A percentile compares a stretch with the other conserved stretches of the same genome.
Conservation (phyloP, 2,888 invertebrate genomes). For the Adineta ricciae region DNA sequence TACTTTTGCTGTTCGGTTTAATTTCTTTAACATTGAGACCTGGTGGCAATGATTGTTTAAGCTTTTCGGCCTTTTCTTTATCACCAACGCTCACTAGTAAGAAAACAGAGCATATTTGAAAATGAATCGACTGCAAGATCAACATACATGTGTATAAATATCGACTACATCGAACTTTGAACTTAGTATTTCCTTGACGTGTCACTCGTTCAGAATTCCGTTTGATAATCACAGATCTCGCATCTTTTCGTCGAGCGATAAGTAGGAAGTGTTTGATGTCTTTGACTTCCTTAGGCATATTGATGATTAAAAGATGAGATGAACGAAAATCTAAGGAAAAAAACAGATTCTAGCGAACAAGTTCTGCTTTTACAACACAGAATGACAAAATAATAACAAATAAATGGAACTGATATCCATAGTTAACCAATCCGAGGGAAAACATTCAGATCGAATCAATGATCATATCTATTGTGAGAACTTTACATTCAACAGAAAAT, state of each 20-base stretch:
- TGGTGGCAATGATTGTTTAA: slow-evolving; percentile 93
- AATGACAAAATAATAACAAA: background rate
- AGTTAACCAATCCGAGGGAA: background rate
- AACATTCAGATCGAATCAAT: background rate
- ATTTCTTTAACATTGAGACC: slow-evolving; percentile 40
- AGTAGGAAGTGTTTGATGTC: slow-evolving; percentile 98
- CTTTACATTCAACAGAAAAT: no score
- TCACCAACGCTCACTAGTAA: slow-evolving; percentile 53
- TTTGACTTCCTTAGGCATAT: slow-evolving; percentile 85
- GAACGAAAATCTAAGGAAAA: slow-evolving; percentile 17
- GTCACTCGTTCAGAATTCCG: background rate
- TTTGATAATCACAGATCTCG: slow-evolving; percentile 52
- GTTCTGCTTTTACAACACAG: background rate
- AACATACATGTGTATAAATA: slow-evolving; percentile 95
- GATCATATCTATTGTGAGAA: no score
- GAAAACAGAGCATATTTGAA: background rate
- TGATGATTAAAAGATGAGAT: background rate
- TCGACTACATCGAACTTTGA: slow-evolving; percentile 93
- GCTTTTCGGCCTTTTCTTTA: slow-evolving; percentile 96
- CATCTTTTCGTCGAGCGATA: slow-evolving; percentile 93
- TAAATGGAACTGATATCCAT: background rate
- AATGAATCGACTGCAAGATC: background rate
- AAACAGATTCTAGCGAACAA: background rate
- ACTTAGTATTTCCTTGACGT: slow-evolving; percentile 57
- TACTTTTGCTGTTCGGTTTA: background rate